Evolutionary conservation across 2,888 invertebrate genomes (phyloP), one percentile per base, ranked within the genome.

Genomic region (Chironomus riparius): DNA sequence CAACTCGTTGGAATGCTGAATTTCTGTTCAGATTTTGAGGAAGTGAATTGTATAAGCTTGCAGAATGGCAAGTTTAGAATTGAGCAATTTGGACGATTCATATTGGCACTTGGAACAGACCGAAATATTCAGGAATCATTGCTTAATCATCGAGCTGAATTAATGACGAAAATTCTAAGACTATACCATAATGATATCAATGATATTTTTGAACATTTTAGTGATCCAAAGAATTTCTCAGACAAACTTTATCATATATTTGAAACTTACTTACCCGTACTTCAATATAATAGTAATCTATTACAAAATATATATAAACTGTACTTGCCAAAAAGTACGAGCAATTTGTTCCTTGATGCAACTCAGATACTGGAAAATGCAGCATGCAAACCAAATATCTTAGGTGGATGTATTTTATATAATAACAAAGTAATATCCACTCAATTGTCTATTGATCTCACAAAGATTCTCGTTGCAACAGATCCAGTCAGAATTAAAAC

Each of bases 11-110:
- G 96, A 0, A 90, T 94, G 2, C 89, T 92, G 48, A 93, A 93
- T 80, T 96, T 95, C 83, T 87, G 94, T 76, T 89, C 90, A 79
- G 87, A 91, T 1, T 93, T 95, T 83, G 88, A 91, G 0, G 87
- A 90, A 77, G 95, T 95, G 0, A 87, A 88, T 71, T 87, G 94
- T 76, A 89, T 96, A 80, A 88, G 92, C 0, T 85, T 97, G 70
- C 91, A 94, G 82, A 93, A 92, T 82, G 95, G 95, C 72, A 96
- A 96, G 84, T 96, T 96, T 85, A 91, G 92, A 77, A 86, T 97
- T 69, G 88, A 91, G 79, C 91, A 92, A 81, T 91, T 93, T 80
- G 94, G 93, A 10, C 88, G 92, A 80, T 97, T 92, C 80, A 88
- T 93, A 71, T 83, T 97, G 87, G 94, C 93, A 47, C 90, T 96